Base-by-base conservation (phyloP, 2,797 vertebrate genomes). In the Margarornis squamiger region DNA sequence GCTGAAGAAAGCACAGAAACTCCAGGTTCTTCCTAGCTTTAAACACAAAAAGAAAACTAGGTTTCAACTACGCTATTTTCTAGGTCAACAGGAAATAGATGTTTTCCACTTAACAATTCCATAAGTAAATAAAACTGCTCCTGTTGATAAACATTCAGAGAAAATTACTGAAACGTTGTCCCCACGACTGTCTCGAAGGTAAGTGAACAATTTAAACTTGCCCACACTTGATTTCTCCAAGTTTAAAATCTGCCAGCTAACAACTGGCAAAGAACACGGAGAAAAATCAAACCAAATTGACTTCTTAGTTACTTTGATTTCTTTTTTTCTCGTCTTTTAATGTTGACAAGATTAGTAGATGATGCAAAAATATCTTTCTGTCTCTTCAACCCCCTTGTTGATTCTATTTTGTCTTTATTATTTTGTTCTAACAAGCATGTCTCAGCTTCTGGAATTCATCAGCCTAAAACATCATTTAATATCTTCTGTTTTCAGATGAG, bases 401-500 rank as follows among this genome's bases (percentile, higher is more conserved):
- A 91, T 94, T 93, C 45, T 86, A 55, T 72, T 93, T 88, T 63
- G 10, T 48, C 63, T 84, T 70, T 70, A 88, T 72, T 92, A 59
- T 76, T 90, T 76, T 88, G 49, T 85, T 90, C 45, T 65, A 75
- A 87, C 32, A 84, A 86, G 59, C 34, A 67, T 9, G 4, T 10
- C 52, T 14, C 24, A 65, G 39, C 63, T 86, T 89, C 86, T 68
- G 77, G 88, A 94, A 87, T 87, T 94, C 90, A 93, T 93, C 90
- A 93, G 43, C 52, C 32, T 94, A 86, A 93, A 90, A 57, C 12
- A 74, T 48, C n/a, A 36, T 65, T 92, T 76, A 82, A 34, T 82
- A 83, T 74, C 71, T 92, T 80, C 52, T 86, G 0, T 86, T 92
- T 75, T 93, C 82, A 80, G 54, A 72, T 3, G 24, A 88, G 58